A percentile compares a stretch with the other conserved stretches of the same genome.
Evolutionary conservation across 2,113 vertebrate species (phyloP).

Genomic region (Tauraco erythrolophus): DNA sequence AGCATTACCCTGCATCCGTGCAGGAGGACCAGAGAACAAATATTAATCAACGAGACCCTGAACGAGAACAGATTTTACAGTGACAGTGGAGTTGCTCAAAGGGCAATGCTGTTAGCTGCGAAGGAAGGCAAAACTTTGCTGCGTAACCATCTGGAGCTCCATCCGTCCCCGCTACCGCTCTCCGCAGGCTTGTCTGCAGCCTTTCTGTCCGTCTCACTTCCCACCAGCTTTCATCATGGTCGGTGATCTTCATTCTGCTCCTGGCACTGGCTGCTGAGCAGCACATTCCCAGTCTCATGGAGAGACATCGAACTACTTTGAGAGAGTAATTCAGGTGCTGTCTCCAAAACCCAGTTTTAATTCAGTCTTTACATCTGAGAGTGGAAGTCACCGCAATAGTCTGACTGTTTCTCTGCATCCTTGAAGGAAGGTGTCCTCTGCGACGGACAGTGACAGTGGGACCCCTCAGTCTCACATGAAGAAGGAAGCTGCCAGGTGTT

Average conservation of each 20-base stretch:
- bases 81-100: background rate
- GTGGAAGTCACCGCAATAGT: background rate
- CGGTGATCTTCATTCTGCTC: background rate
- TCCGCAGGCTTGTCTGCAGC: background rate
- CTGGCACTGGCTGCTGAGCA: background rate
- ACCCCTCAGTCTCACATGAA: background rate
- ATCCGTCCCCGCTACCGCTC: background rate
- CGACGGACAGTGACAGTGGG: background rate
- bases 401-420: background rate
- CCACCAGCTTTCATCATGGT: accelerated
- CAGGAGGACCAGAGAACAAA: background rate
- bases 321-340: background rate
- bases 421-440: background rate
- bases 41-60: background rate
- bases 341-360: background rate
- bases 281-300: background rate
- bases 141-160: background rate
- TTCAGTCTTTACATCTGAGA: background rate
- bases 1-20: accelerated
- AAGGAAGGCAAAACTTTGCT: background rate
- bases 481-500: background rate
- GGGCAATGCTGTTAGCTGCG: background rate
- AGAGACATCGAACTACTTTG: background rate
- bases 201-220: background rate
- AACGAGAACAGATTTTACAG: background rate